Evolutionary conservation across 2,888 invertebrate species (phyloP), one percentile per base, ranked within the genome.

Genomic region (Rhimphoctona megacephalus): DNA sequence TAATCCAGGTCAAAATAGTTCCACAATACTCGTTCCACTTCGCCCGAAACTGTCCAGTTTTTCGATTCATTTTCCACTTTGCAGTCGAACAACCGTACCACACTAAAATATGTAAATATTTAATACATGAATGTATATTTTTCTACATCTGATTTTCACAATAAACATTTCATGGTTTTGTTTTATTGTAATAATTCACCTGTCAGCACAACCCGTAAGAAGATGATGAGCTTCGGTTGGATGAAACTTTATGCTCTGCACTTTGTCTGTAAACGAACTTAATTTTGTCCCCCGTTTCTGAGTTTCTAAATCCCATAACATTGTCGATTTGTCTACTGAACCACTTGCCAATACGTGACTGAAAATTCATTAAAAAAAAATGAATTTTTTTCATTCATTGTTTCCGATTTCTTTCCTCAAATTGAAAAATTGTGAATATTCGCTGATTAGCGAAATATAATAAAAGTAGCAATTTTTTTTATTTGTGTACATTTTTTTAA

Each of bases 311-410:
- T 99, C 99, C 99, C 99, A 99, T 1, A 99, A 94, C 33, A 98
- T 95, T 7, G 98, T 96, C 1, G 97, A 97, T 90, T 96, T 96
- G 94, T 99, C 99, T 0, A 98, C 99, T 0, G 99, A 99, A 0
- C 97, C 98, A 94, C 99, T 99, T 0, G 99, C 99, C 88, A 99
- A 93, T 49, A 99, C 96, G 93, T 99, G 98, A 46, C 97, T 97
- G 92, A 54, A 94, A 86, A 22, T 2, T 74, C 36, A 61, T 57
- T n/a, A 4, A 5, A 1, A 25, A 5, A 30, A 30, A 30, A 30
- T 61, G 17, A 7, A 2, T 57, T n/a, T 57, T 14, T 30, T 0
- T 1, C n/a, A 39, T 39, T 7, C 8, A 9, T 2, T 39, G 7
- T 39, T 39, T 7, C 0, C 1, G 0, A 9, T 9, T 39, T 0